Conservation (phyloP, 2,888 invertebrate species). For the Imbricaverruca yamaguchii region DNA sequence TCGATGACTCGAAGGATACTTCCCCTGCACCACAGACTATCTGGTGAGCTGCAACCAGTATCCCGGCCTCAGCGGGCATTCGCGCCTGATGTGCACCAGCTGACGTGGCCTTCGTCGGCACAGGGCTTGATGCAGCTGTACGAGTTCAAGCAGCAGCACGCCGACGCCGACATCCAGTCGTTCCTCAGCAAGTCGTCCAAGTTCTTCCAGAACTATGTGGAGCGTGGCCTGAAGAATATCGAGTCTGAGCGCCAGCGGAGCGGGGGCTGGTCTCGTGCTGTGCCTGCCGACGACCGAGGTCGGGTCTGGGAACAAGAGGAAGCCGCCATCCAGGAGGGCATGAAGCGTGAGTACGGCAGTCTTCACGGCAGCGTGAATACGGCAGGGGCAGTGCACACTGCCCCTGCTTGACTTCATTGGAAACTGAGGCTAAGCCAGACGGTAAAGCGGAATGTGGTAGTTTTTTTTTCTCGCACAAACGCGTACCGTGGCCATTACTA, state of each 20-base stretch:
- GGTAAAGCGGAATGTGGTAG: too few species aligned
- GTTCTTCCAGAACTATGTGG: slow-evolving; percentile 79
- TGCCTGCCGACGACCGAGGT: slow-evolving; percentile 28
- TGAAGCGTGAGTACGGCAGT: background rate
- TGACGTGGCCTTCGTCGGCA: too few species aligned
- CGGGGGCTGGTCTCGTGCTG: slow-evolving; percentile 24
- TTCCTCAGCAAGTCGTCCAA: slow-evolving; percentile 73
- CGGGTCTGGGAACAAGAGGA: background rate
- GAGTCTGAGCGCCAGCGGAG: slow-evolving; percentile 43
- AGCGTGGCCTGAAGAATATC: slow-evolving; percentile 61
- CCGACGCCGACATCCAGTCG: slow-evolving; percentile 76
- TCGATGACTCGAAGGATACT: too few species aligned
- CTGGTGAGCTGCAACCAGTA: too few species aligned
- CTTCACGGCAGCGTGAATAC: background rate
- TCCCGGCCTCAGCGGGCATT: too few species aligned
- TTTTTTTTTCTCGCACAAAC: too few species aligned
- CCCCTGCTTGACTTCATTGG: too few species aligned
- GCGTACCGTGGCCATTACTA: too few species aligned
- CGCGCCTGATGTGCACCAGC: too few species aligned
- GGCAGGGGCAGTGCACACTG: too few species aligned
- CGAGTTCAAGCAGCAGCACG: slow-evolving; percentile 68
- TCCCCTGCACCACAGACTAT: too few species aligned
- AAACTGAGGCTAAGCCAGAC: too few species aligned
- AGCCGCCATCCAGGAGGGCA: background rate
- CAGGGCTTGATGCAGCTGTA: slow-evolving; percentile 67